Conservation (phyloP, 2,888 invertebrate species). For the Eurytoma adleriae region DNA sequence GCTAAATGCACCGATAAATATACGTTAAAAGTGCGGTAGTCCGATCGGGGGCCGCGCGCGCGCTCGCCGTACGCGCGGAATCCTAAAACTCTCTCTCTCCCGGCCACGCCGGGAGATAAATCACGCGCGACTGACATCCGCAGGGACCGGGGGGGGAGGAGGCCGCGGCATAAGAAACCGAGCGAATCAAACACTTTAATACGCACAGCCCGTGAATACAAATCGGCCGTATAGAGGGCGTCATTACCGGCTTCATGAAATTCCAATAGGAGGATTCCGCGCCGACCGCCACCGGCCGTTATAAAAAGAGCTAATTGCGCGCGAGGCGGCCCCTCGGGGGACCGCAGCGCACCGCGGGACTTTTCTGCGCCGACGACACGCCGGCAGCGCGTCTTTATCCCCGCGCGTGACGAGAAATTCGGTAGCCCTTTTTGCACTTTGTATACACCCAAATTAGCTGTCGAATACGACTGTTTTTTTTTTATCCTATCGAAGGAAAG, state of each 20-base stretch:
- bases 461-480: no score
- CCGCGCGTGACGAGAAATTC: background rate
- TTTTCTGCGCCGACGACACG: no score
- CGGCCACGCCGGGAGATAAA: conserved; percentile 28
- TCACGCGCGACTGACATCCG: conserved; percentile 39
- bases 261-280: conserved; percentile 34
- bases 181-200: conserved; percentile 35
- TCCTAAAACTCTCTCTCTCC: conserved; percentile 21
- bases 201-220: conserved; percentile 45
- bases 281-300: background rate
- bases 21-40: conserved; percentile 16
- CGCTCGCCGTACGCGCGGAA: background rate
- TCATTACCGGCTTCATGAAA: conserved; percentile 41
- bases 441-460: no score
- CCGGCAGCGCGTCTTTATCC: no score
- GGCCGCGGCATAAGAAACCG: conserved; percentile 35
- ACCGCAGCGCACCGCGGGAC: no score
- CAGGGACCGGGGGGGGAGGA: background rate
- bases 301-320: conserved; percentile 47
- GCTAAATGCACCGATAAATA: conserved; percentile 36
- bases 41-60: background rate
- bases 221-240: conserved; percentile 10
- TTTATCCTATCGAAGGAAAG: no score
- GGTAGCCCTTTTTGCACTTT: no score
- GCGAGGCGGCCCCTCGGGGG: no score